These are phyloP conservation scores for Parnassius orleans DNA, from an alignment of 2,888 invertebrate species.

Conservation along the genomic window DNA sequence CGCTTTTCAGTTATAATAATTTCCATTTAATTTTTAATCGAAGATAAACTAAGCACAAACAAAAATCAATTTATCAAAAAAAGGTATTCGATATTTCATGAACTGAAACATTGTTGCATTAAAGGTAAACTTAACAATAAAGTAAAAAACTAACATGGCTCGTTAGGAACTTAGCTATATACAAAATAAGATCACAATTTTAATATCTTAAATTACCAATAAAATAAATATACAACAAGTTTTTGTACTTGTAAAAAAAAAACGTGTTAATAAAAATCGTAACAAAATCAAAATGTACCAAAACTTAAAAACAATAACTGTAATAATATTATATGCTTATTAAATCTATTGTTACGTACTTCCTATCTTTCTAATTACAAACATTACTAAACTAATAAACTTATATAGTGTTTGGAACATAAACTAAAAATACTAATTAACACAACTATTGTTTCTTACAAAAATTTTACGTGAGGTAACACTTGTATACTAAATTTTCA, in stretches of 20 bases:
- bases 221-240: slow-evolving; percentile 34
- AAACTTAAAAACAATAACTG: slow-evolving; percentile 26
- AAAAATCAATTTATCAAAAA: slow-evolving; percentile 10
- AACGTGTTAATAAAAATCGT: slow-evolving; percentile 22
- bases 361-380: slow-evolving; percentile 5
- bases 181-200: slow-evolving; percentile 40
- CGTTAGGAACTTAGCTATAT: slow-evolving; percentile 40
- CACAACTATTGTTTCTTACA: slow-evolving; percentile 25
- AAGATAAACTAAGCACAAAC: slow-evolving; percentile 9
- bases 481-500: slow-evolving; percentile 30
- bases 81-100: slow-evolving; percentile 10
- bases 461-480: slow-evolving; percentile 36
- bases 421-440: slow-evolving; percentile 20
- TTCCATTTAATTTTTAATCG: slow-evolving; percentile 4
- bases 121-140: slow-evolving; percentile 40
- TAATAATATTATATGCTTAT: slow-evolving; percentile 15
- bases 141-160: slow-evolving; percentile 38
- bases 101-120: slow-evolving; percentile 18
- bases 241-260: slow-evolving; percentile 35
- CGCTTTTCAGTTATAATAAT: background rate
- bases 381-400: too few species aligned
- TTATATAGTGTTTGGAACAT: slow-evolving; percentile 8
- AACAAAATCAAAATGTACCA: slow-evolving; percentile 27
- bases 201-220: slow-evolving; percentile 36
- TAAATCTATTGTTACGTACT: background rate